Evolutionary conservation across 1,140 invertebrate species (phyloP).

Genomic region (Ostrea edulis): DNA sequence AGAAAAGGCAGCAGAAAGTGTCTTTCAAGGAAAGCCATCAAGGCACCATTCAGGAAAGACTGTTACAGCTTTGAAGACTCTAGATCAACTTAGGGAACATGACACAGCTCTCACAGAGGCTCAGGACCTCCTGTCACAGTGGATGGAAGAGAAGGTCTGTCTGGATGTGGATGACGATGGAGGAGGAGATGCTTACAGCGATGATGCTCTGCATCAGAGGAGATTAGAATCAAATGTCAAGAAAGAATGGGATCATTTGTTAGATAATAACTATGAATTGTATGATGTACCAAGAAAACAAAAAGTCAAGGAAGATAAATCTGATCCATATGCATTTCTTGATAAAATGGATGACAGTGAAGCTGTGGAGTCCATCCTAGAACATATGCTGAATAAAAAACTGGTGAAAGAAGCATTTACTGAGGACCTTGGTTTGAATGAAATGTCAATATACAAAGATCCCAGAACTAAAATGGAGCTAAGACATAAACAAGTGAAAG

Average conservation of each 20-base stretch:
- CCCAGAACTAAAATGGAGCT: constrained; percentile 73
- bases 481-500: constrained; percentile 74
- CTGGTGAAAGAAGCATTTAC: constrained; percentile 66
- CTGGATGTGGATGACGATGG: constrained; percentile 59
- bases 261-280: constrained; percentile 63
- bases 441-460: constrained; percentile 66
- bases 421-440: constrained; percentile 65
- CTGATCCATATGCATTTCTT: constrained; percentile 62
- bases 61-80: constrained; percentile 40
- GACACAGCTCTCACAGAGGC: constrained; percentile 59
- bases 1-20: constrained; percentile 60
- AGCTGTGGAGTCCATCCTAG: constrained; percentile 68
- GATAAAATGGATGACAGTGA: constrained; percentile 68
- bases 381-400: constrained; percentile 73
- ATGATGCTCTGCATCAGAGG: constrained; percentile 59
- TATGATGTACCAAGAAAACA: constrained; percentile 50
- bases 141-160: constrained; percentile 74
- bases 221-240: constrained; percentile 62
- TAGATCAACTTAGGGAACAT: constrained; percentile 55
- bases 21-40: constrained; percentile 50
- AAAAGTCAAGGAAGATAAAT: constrained; percentile 41
- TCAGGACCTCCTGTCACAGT: constrained; percentile 73
- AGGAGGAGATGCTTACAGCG: constrained; percentile 52
- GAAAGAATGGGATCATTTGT: constrained; percentile 64
- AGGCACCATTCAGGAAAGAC: constrained; percentile 1